Base-by-base conservation (phyloP, 2,888 invertebrate genomes). In the Dastarcus helophoroides region DNA sequence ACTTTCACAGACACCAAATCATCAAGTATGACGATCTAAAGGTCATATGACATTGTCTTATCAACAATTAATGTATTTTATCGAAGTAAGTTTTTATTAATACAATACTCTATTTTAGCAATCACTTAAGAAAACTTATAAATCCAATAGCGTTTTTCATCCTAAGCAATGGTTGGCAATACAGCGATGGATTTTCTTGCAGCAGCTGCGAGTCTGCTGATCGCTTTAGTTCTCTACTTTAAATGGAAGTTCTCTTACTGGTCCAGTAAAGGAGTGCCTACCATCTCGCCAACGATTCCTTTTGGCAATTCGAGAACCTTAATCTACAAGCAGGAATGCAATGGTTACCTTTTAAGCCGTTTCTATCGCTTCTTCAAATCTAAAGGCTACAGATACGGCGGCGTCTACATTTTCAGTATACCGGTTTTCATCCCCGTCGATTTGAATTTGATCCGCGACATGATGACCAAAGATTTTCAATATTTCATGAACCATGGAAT, bases 401-500 rank as follows among this genome's bases (percentile, higher is more conserved):
- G 38, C 7, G 14, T 26, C 13, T 38, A 36, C 24, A 9, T 16
- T n/a, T 28, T 26, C 11, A 14, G 11, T n/a, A 8, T 25, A 2
- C 39, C 39, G 5, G 10, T 21, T 3, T 35, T 35, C 8, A 11
- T 39, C 7, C 24, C 27, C 8, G 14, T 36, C 4, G 32, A 39
- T 22, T 29, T 24, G 7, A 29, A 34, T 9, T n/a, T 17, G 17
- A 31, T 41, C 15, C 42, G 40, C 23, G 58, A 62, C 24, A 55
- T 76, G 11, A 44, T 74, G 40, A 63, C 66, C 21, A 68, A 64
- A 37, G 73, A 75, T 41, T 76, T 72, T 37, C 56, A 54, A 3
- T 57, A 68, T 44, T 76, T 76, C 37, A 65, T 68, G 47, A 70
- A 73, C 31, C 68, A 73, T 24, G 74, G 73, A 0, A 53, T 68